These are phyloP conservation scores for Phlogophora meticulosa DNA, from an alignment of 2,888 invertebrate species.

Conservation along the genomic window DNA sequence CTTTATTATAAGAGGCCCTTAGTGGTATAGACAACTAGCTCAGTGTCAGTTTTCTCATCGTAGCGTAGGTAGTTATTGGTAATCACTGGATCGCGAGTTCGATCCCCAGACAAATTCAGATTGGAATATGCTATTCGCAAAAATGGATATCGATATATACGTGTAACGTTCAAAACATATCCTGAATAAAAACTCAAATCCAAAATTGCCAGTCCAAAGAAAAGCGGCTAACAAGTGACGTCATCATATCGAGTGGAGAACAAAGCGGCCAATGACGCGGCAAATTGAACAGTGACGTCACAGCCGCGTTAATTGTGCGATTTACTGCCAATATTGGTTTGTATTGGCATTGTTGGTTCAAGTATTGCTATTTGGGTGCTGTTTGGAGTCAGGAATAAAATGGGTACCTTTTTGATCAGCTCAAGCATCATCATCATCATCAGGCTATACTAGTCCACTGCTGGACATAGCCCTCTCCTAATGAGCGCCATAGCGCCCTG, in stretches of 20 bases:
- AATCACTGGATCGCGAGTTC: no score
- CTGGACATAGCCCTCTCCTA: no score
- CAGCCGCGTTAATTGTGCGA: conserved; percentile 55
- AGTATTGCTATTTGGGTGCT: conserved; percentile 5
- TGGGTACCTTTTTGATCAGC: background rate
- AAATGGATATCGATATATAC: no score
- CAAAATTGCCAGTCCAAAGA: conserved; percentile 21
- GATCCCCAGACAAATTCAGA: no score
- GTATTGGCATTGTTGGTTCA: conserved; percentile 25
- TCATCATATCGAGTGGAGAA: conserved; percentile 55
- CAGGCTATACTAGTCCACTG: no score
- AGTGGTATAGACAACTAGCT: no score
- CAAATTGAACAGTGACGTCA: conserved; percentile 62
- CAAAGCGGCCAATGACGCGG: conserved; percentile 58
- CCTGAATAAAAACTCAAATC: background rate
- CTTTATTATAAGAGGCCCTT: no score
- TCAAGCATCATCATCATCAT: no score
- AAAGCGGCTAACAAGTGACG: conserved; percentile 41
- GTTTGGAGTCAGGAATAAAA: background rate
- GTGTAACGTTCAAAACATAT: background rate
- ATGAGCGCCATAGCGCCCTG: no score
- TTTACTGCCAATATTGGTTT: conserved; percentile 41
- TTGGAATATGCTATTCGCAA: no score
- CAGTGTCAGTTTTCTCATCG: no score
- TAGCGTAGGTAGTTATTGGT: no score